Percentiles rank a stretch among this genome's conserved stretches.
Conservation (phyloP, 2,888 invertebrate genomes). For the Patella caerulea region DNA sequence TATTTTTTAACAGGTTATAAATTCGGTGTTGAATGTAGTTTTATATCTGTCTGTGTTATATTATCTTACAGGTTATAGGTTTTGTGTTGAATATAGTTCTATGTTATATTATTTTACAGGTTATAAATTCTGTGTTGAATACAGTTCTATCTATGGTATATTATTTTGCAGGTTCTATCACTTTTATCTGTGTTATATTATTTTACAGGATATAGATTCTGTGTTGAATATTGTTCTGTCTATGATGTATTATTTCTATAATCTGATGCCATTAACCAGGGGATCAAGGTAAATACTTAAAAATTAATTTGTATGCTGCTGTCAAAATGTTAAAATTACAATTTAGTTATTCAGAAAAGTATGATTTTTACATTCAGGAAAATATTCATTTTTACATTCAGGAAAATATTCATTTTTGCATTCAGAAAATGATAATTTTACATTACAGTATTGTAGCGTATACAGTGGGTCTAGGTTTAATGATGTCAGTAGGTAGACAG, state of each 20-base stretch:
- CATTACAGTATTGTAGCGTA: slow-evolving; percentile 62
- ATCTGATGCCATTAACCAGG: slow-evolving; percentile 64
- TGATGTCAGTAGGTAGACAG: slow-evolving; percentile 63
- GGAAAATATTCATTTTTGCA: too few relatives aligned
- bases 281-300: slow-evolving; percentile 55
- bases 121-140: slow-evolving; percentile 57
- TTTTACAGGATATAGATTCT: slow-evolving; percentile 58
- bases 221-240: slow-evolving; percentile 58
- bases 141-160: slow-evolving; percentile 44
- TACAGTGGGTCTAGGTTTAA: slow-evolving; percentile 61
- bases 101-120: slow-evolving; percentile 64
- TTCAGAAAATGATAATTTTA: too few relatives aligned
- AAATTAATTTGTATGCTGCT: background rate
- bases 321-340: background rate
- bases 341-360: too few relatives aligned
- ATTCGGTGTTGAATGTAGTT: too few relatives aligned
- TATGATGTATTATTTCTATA: slow-evolving; percentile 65
- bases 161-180: slow-evolving; percentile 50
- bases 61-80: slow-evolving; percentile 56
- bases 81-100: slow-evolving; percentile 53
- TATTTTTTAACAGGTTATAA: too few relatives aligned
- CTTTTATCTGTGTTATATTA: slow-evolving; percentile 44
- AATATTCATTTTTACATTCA: too few relatives aligned
- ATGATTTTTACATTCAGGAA: too few relatives aligned
- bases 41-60: too few relatives aligned